Base-by-base conservation (phyloP, 2,113 vertebrate species). In the Cebus imitator region DNA sequence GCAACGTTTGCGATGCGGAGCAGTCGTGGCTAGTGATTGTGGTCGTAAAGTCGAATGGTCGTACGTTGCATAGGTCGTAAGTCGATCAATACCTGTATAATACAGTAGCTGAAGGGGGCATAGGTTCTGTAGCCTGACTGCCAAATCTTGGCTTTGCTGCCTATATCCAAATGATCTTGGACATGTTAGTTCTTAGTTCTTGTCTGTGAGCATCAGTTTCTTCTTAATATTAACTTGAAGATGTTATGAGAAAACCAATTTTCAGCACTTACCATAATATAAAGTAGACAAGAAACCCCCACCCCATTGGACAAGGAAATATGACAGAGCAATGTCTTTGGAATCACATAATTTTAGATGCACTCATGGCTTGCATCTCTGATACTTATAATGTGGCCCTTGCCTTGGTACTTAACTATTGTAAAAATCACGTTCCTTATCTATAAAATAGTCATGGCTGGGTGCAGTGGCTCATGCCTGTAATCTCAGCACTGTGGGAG, bases 271-370 rank as follows among this genome's bases (percentile, higher is more conserved):
- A 89, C 55, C 52, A 35, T 95, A 55, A 76, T 86, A 45, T 37
- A 55, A 48, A 95, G 13, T 76, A 48, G 43, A 82, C 83, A 95
- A 48, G 40, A 95, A 78, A 66, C 23, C 57, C 13, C 40, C 13
- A 40, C 45, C 3, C 27, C 40, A 91, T 32, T 89, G 52, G 37
- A 91, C 4, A 84, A 79, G 61, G 37, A 92, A 81, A 91, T 91
- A 25, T 68, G 57, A 83, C 61, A 79, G 32, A 90, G 23, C 32
- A 40, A n/a, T 95, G 45, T 30, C 64, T 76, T 84, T 96, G 68
- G 72, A 90, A 45, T 95, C 68, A 84, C 14, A 88, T 61, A 75
- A 40, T 94, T 58, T 79, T 91, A 37, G 17, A 72, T 94, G 95
- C 7, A 57, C 23, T 78, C 21, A 17, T 96, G 27, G 30, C 20